Percentiles rank a stretch among this genome's conserved stretches.
These are phyloP conservation scores for Vulpes vulpes DNA, from an alignment of 2,113 vertebrate genomes.

Conservation along the genomic window DNA sequence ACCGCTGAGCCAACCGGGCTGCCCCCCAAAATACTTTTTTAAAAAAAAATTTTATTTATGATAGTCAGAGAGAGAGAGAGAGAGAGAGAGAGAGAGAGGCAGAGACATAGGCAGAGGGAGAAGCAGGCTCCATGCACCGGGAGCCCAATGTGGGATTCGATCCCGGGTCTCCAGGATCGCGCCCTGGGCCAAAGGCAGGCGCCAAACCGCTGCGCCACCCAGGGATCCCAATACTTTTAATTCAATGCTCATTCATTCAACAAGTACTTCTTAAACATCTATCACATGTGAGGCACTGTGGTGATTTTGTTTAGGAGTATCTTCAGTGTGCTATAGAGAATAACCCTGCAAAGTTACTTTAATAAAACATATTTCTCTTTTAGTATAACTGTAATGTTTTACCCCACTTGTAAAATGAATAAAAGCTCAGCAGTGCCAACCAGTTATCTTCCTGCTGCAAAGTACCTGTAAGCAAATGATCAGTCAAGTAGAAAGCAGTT, in stretches of 20 bases:
- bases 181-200: too few relatives aligned
- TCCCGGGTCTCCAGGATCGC: too few relatives aligned
- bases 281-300: background rate
- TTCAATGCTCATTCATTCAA: constrained; percentile 25
- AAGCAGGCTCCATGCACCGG: too few relatives aligned
- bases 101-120: too few relatives aligned
- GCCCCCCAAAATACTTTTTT: too few relatives aligned
- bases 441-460: background rate
- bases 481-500: background rate
- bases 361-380: constrained; percentile 52
- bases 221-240: background rate
- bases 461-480: background rate
- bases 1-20: too few relatives aligned
- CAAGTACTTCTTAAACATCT: background rate
- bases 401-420: constrained; percentile 30
- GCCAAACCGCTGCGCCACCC: too few relatives aligned
- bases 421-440: constrained; percentile 48
- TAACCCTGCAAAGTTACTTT: constrained; percentile 12
- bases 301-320: background rate
- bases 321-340: background rate
- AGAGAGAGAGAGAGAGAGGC: too few relatives aligned
- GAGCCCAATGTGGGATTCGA: too few relatives aligned
- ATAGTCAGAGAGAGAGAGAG: too few relatives aligned
- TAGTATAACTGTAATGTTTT: constrained; percentile 2
- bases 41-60: too few relatives aligned